Base-by-base conservation (phyloP, 1,140 invertebrate species). In the Drosophila ironensis region DNA sequence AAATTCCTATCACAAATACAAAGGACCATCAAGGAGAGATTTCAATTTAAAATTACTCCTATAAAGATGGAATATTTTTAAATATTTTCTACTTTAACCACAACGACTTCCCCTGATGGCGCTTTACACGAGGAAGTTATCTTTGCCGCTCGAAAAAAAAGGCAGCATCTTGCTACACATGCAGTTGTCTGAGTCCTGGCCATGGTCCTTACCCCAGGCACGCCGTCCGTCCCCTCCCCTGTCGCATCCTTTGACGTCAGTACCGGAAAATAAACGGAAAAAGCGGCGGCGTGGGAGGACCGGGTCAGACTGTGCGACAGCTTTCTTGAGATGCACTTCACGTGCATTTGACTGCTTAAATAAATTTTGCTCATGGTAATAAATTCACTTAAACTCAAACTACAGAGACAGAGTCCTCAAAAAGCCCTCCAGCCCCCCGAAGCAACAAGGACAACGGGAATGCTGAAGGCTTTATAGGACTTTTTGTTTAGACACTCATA, bases 401-500 rank as follows among this genome's bases (percentile, higher is more conserved):
- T 77, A 71, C 69, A 14, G 28, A 28, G 40, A 44, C 41, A 50
- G 4, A 20, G 20, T 30, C 30, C 20, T 37, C 33, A 14, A 44
- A 6, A 7, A n/a, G n/a, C n/a, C n/a, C 5, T 27, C 25, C 37
- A 6, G 7, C 41, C 30, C 9, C 30, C 14, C 22, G 20, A 59
- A 33, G 60, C 28, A 28, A 44, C 56, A 19, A 48, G 45, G 35
- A 63, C 48, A 57, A 57, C 37, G 50, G 44, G 35, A 60, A 57
- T 57, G 63, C 54, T 64, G 73, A 71, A 47, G 73, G 73, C 78
- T 78, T 73, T 84, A 74, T 84, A 53, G 20, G 76, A 84, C 69
- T 84, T 84, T 81, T 84, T 84, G 78, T 84, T 84, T 84, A 84
- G 78, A 84, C 78, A 86, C 81, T 84, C 78, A 84, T 84, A 84